phyloP scores from a whole-genome alignment of 1,140 invertebrate genomes.

The Solenopsis fugax region DNA sequence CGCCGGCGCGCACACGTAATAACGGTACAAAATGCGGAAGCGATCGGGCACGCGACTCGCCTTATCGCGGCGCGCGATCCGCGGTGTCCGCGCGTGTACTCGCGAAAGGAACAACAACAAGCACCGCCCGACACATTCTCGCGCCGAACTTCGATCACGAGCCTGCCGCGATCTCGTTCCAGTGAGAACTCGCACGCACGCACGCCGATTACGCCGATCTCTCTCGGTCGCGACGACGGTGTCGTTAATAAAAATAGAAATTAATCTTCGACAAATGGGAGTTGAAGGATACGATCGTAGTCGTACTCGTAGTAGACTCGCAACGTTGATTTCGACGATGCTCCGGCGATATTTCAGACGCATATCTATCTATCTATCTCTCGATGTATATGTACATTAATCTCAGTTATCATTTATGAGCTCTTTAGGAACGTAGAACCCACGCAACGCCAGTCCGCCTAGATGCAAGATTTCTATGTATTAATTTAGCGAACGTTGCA shows the following conservation, averaged over 20 bases:
- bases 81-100: conserved; percentile 31
- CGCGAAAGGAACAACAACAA: conserved; percentile 58
- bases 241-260: not conserved
- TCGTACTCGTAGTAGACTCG: not conserved
- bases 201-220: not conserved
- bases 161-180: conserved; percentile 5
- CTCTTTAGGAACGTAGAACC: not conserved
- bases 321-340: not conserved
- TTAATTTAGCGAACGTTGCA: conserved; percentile 74
- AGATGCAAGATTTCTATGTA: conserved; percentile 64
- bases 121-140: conserved; percentile 52
- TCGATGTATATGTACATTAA: not conserved
- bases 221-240: not conserved
- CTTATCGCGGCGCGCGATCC: conserved; percentile 67
- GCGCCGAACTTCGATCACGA: conserved; percentile 34
- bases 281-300: not conserved
- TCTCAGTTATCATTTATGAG: conserved; percentile 16
- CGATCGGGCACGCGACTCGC: conserved; percentile 81
- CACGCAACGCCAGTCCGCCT: not conserved
- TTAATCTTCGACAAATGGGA: not conserved
- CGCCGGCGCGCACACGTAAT: conserved; percentile 69
- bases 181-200: not conserved
- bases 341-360: not conserved
- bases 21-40: conserved; percentile 83
- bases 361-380: too few relatives aligned